Conservation (phyloP, 2,113 vertebrate species). For the Pongo pygmaeus region DNA sequence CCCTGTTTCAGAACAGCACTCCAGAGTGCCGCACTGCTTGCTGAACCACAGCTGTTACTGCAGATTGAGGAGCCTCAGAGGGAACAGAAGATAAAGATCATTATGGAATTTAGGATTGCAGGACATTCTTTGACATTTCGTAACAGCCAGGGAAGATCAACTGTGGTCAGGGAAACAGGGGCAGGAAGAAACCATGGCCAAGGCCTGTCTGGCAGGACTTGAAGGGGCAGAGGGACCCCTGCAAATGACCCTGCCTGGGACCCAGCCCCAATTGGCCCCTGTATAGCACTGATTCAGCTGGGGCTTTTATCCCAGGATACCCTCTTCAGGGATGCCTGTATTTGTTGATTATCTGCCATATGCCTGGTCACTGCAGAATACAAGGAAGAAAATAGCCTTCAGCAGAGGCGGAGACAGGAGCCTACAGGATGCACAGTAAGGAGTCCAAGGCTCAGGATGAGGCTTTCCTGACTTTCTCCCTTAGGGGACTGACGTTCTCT, state of each 20-base stretch:
- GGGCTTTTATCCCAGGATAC: background rate
- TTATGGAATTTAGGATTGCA: background rate
- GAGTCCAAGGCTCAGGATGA: background rate
- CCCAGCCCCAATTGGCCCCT: no score
- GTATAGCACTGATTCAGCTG: background rate
- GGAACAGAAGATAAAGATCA: background rate
- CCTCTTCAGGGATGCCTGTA: background rate
- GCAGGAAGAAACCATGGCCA: background rate
- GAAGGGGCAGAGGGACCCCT: background rate
- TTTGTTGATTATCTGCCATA: background rate
- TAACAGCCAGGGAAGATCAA: background rate
- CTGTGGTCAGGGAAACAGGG: background rate
- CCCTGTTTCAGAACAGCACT: background rate
- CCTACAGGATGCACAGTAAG: background rate
- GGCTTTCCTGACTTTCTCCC: background rate
- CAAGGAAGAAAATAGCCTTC: background rate
- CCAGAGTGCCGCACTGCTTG: background rate
- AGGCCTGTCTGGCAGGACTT: background rate
- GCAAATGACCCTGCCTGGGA: background rate
- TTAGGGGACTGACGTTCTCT: background rate
- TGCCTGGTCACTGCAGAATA: background rate
- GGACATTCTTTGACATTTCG: background rate
- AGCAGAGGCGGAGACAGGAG: no score
- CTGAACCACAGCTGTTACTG: background rate
- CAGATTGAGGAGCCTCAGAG: background rate